Percentiles rank a stretch among this genome's conserved stretches.
phyloP scores from a whole-genome alignment of 2,888 invertebrate species.

The Acleris cristana region DNA sequence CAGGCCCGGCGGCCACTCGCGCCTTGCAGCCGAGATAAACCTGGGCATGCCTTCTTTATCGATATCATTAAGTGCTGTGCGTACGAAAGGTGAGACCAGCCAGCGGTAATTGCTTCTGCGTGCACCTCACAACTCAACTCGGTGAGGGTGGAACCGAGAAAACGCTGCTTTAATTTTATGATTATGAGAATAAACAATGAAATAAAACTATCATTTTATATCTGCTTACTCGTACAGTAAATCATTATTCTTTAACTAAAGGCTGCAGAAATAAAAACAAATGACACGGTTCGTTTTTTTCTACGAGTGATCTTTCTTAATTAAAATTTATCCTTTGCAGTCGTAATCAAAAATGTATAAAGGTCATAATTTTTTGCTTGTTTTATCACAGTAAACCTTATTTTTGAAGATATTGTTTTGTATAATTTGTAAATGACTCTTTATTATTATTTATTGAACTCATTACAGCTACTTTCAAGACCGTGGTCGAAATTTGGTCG shows the following conservation, averaged over 20 bases:
- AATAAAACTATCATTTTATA: too few species aligned
- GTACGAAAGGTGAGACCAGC: constrained; percentile 21
- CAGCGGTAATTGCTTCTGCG: constrained; percentile 5
- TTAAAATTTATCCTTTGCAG: constrained; percentile 22
- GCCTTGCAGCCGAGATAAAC: constrained; percentile 21
- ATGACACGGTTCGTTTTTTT: constrained; percentile 10
- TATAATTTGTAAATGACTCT: too few species aligned
- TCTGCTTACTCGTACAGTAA: too few species aligned
- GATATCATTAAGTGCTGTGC: constrained; percentile 22
- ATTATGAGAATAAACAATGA: too few species aligned
- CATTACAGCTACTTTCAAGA: too few species aligned
- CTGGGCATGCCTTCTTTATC: constrained; percentile 24
- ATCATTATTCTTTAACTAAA: too few species aligned
- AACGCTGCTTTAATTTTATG: too few species aligned
- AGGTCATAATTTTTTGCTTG: constrained; percentile 16
- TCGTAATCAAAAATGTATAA: constrained; percentile 34
- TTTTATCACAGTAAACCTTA: constrained; percentile 19
- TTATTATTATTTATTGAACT: not conserved
- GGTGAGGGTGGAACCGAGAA: too few species aligned
- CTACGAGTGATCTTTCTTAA: constrained; percentile 21
- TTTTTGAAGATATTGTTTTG: constrained; percentile 1
- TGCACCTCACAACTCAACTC: too few species aligned
- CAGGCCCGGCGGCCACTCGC: constrained; percentile 26
- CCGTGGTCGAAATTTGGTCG: too few species aligned
- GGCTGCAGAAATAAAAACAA: too few species aligned